Conservation (phyloP, 2,113 vertebrate species). For the Cyphomyrus discorhynchus region DNA sequence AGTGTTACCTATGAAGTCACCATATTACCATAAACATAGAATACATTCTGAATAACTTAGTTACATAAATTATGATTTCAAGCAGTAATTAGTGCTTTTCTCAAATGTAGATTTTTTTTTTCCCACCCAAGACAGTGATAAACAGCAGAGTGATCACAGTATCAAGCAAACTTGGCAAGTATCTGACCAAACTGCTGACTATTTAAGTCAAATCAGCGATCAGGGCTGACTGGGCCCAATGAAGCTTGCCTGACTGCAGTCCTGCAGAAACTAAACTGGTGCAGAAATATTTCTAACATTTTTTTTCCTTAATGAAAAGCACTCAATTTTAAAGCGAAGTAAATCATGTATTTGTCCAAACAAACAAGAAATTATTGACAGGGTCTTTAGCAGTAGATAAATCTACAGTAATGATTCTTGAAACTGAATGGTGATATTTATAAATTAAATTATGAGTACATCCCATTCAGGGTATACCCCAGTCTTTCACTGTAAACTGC, state of each 20-base stretch:
- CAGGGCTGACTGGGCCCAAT: not conserved
- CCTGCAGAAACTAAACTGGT: not conserved
- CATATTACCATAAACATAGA: not conserved
- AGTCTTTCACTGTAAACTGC: not conserved
- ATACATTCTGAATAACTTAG: not conserved
- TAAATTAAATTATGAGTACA: not conserved
- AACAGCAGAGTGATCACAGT: not conserved
- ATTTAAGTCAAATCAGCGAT: not conserved
- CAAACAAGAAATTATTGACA: not conserved
- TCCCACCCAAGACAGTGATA: not conserved
- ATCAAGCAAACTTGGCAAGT: not conserved
- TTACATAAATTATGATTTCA: not conserved
- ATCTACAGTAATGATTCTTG: not conserved
- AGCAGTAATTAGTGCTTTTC: not conserved
- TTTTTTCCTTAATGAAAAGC: not conserved
- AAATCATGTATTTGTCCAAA: not conserved
- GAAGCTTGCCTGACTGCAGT: not conserved
- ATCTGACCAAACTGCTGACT: not conserved
- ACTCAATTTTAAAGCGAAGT: not conserved
- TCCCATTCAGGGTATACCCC: not conserved
- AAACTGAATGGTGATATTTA: not conserved
- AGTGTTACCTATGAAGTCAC: not conserved
- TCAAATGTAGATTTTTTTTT: not conserved
- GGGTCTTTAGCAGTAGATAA: not conserved
- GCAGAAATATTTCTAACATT: not conserved